Evolutionary conservation across 2,888 invertebrate species (phyloP), one percentile per base, ranked within the genome.

Genomic region (Acanthosepion lycidas): DNA sequence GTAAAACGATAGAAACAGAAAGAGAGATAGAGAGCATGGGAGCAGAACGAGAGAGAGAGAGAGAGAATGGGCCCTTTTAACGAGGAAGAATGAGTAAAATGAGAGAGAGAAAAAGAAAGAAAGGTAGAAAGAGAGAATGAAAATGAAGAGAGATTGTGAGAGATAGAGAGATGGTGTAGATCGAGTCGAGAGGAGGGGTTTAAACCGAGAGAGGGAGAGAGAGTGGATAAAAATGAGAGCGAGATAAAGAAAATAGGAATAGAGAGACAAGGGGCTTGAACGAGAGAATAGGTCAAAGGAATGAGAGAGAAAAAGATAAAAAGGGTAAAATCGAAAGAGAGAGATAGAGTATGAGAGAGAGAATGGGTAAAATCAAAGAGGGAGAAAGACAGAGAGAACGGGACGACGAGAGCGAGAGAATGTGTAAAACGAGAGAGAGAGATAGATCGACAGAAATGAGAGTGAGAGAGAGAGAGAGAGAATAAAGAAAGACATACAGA

Each of bases 11-110:
- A 23, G 64, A 6, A 6, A 53, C 0, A 20, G 20, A 20, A 26
- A 26, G 0, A 26, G 26, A 26, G 26, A 26, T 2, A 6, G 12
- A 28, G 64, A 28, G 28, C 6, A 26, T 28, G 64, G 28, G 64
- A 9, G 64, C n/a, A 9, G 28, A 26, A 12, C 9, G 8, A 20
- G 28, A 8, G 5, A 28, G 28, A 9, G 28, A 28, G 26, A 28
- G 28, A 6, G 26, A 2, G 0, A 3, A 28, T 9, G 28, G 1
- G 28, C 3, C 9, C 6, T 8, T 8, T 1, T 0, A 9, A 26
- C 23, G 26, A 23, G 28, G 1, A 26, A 6, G 28, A n/a, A 78
- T 5, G 6, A 9, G 28, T 9, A 78, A 26, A 12, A 28, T 28
- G 28, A 28, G 28, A 26, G 8, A 8, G 64, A 78, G 26, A 53